A percentile compares a stretch with the other conserved stretches of the same genome.
Evolutionary conservation across 2,113 vertebrate genomes (phyloP).

Genomic region (Corythornis madagascariensis): DNA sequence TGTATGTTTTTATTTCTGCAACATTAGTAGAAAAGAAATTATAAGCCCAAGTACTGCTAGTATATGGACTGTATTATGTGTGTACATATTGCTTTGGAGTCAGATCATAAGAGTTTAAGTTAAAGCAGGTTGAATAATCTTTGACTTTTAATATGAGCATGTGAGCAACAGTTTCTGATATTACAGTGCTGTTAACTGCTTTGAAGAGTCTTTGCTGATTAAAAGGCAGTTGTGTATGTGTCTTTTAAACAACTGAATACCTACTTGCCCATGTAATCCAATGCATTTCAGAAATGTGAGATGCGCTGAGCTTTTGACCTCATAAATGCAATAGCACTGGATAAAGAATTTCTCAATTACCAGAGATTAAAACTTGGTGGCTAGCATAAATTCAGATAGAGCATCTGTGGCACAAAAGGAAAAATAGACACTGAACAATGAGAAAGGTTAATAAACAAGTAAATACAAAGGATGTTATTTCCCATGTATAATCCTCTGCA

Average conservation of each 20-base stretch:
- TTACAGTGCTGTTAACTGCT: not conserved
- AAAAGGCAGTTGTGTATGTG: not conserved
- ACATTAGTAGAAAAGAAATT: conserved; percentile 1
- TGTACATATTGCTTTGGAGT: not conserved
- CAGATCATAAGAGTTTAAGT: not conserved
- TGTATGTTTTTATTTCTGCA: conserved; percentile 9
- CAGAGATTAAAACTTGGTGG: conserved; percentile 45
- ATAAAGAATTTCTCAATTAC: conserved; percentile 77
- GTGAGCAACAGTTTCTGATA: not conserved
- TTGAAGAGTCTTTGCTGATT: conserved; percentile 17
- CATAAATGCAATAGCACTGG: conserved; percentile 56
- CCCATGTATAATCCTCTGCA: not conserved
- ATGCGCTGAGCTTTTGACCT: conserved; percentile 62
- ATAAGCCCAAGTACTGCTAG: not conserved
- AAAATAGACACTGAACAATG: conserved; percentile 44
- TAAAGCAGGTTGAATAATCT: not conserved
- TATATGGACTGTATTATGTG: not conserved
- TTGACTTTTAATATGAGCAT: not conserved
- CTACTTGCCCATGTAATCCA: conserved; percentile 9
- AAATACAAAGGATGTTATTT: conserved; percentile 62
- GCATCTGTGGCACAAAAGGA: conserved; percentile 27
- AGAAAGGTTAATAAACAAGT: conserved; percentile 66
- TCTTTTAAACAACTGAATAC: conserved; percentile 16
- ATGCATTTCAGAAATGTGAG: conserved; percentile 32
- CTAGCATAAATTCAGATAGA: conserved; percentile 40